phyloP scores from a whole-genome alignment of 2,113 vertebrate species.

The Mus spicilegus region DNA sequence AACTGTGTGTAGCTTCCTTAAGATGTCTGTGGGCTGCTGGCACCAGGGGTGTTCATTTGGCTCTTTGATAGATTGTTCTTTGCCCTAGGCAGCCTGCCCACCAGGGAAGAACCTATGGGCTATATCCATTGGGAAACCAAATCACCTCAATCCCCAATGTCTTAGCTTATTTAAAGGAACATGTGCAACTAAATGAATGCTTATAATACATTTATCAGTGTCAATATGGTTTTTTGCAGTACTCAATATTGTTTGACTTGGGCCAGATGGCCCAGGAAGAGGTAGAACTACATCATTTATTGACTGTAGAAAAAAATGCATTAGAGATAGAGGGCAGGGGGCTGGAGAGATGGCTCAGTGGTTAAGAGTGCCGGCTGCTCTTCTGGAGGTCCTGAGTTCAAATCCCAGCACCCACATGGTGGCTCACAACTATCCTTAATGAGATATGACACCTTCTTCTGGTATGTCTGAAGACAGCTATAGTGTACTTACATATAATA shows the following conservation, averaged over 20 bases:
- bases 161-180: not conserved
- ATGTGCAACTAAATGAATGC: not conserved
- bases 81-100: not conserved
- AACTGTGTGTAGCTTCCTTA: not conserved
- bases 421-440: no score
- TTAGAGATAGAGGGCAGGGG: not conserved
- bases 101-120: no score
- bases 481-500: no score
- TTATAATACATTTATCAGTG: not conserved
- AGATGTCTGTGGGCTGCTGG: not conserved
- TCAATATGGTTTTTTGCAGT: not conserved
- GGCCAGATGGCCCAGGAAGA: not conserved
- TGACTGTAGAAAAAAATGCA: not conserved
- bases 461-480: no score
- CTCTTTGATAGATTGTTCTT: not conserved
- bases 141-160: no score
- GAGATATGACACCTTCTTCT: no score
- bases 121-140: not conserved
- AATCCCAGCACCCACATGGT: no score
- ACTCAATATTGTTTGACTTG: not conserved
- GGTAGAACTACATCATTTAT: not conserved
- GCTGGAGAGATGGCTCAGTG: no score
- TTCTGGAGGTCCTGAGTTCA: no score
- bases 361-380: no score
- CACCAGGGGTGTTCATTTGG: not conserved